Percentiles rank a stretch among this genome's conserved stretches.
Evolutionary conservation across 2,888 invertebrate species (phyloP).

Genomic region (Limnephilus lunatus): DNA sequence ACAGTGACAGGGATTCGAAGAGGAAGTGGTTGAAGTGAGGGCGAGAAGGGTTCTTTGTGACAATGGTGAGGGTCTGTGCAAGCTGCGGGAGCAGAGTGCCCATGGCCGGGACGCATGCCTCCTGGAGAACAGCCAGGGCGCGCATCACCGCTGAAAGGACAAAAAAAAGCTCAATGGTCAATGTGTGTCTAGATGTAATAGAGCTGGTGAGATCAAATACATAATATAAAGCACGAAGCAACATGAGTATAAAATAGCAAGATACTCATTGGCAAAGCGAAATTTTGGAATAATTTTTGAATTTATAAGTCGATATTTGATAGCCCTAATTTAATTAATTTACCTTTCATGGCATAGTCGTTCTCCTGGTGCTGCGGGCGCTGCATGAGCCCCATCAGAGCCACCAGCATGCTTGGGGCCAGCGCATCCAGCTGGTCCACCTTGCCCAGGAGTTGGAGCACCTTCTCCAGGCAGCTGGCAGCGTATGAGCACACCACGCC

Average conservation of each 20-base stretch:
- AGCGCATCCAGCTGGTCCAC: conserved; percentile 81
- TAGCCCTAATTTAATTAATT: too few species aligned
- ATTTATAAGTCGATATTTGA: too few species aligned
- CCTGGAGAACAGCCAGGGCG: conserved; percentile 88
- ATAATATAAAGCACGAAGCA: neutral
- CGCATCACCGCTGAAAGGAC: conserved; percentile 89
- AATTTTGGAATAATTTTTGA: neutral
- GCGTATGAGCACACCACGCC: conserved; percentile 97
- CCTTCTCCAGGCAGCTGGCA: conserved; percentile 93
- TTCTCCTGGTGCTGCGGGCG: conserved; percentile 90
- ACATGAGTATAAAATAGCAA: neutral
- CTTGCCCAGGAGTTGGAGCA: conserved; percentile 85
- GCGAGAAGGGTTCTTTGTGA: conserved; percentile 95
- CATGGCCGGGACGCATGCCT: conserved; percentile 87
- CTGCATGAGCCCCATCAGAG: conserved; percentile 86
- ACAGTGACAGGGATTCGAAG: conserved; percentile 95
- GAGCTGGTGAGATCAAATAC: too few species aligned
- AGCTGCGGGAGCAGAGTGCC: conserved; percentile 89
- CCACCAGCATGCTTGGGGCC: conserved; percentile 83
- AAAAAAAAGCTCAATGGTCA: conserved; percentile 30
- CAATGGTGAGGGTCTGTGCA: conserved; percentile 87
- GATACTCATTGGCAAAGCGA: neutral
- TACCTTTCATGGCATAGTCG: conserved; percentile 97
- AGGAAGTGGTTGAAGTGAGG: conserved; percentile 99
- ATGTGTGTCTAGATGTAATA: too few species aligned